Conservation (phyloP, 2,113 vertebrate species). For the Sphaerodactylus townsendi region DNA sequence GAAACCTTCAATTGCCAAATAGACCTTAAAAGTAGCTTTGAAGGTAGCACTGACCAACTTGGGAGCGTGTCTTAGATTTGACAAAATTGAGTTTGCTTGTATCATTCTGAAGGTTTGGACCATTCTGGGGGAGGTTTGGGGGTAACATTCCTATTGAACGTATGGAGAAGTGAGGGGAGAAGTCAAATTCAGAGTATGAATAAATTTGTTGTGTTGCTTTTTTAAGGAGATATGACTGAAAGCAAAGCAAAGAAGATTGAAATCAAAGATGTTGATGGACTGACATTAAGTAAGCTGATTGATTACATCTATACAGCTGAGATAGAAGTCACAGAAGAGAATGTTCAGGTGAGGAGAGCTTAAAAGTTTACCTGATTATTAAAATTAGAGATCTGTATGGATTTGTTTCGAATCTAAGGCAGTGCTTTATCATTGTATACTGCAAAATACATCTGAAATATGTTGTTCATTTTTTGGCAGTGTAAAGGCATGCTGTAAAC, state of each 20-base stretch:
- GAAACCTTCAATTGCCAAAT: background rate
- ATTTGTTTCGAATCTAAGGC: background rate
- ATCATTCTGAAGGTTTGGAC: background rate
- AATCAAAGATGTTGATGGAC: constrained; percentile 92
- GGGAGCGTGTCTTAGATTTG: rapidly evolving
- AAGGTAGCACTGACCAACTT: background rate
- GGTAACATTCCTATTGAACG: background rate
- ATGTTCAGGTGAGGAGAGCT: constrained; percentile 85
- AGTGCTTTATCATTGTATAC: background rate
- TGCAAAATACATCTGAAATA: background rate
- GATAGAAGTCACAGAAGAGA: constrained; percentile 94
- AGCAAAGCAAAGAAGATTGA: constrained; percentile 94
- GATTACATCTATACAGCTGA: constrained; percentile 97
- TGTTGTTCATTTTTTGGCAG: background rate
- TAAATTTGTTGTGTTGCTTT: constrained; percentile 32
- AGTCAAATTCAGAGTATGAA: background rate
- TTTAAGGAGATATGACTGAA: constrained; percentile 93
- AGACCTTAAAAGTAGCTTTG: background rate
- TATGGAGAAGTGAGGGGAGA: background rate
- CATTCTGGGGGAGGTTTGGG: background rate
- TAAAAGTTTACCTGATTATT: background rate
- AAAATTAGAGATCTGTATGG: background rate
- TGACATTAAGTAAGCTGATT: constrained; percentile 88
- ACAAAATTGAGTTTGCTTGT: background rate
- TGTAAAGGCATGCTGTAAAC: constrained; percentile 8